Conservation (phyloP, 2,797 vertebrate species). For the Nannoperca obscura region DNA sequence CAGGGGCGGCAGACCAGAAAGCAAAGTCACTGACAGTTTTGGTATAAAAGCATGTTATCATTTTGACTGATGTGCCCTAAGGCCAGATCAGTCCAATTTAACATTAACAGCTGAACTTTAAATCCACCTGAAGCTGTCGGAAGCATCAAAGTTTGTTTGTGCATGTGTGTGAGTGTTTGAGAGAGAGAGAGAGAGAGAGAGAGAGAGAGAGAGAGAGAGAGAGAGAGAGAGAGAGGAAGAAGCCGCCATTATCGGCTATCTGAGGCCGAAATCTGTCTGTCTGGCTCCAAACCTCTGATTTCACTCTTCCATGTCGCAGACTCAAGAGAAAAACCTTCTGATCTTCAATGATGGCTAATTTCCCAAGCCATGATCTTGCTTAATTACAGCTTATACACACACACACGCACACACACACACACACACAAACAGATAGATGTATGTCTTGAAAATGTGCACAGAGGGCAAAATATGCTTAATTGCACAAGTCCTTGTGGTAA, state of each 20-base stretch:
- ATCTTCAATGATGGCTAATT: slow-evolving; percentile 73
- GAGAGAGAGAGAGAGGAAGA: slow-evolving; percentile 48
- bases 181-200: slow-evolving; percentile 38
- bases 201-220: no score
- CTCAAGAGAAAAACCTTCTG: slow-evolving; percentile 61
- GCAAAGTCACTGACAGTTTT: slow-evolving; percentile 2
- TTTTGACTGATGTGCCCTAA: slow-evolving; percentile 27
- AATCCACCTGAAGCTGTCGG: slow-evolving; percentile 44
- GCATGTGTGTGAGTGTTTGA: neutral
- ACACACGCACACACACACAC: slow-evolving; percentile 17
- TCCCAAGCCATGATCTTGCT: slow-evolving; percentile 83
- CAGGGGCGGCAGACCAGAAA: slow-evolving; percentile 11
- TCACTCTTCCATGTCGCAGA: slow-evolving; percentile 67
- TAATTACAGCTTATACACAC: slow-evolving; percentile 85
- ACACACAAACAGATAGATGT: slow-evolving; percentile 33
- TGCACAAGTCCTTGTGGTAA: slow-evolving; percentile 86
- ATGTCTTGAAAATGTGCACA: slow-evolving; percentile 67
- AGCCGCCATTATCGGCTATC: slow-evolving; percentile 60
- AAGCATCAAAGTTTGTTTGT: slow-evolving; percentile 36
- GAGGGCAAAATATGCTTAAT: slow-evolving; percentile 89
- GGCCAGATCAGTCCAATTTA: slow-evolving; percentile 35
- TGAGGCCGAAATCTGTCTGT: slow-evolving; percentile 70
- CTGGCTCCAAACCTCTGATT: slow-evolving; percentile 69
- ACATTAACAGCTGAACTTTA: slow-evolving; percentile 42
- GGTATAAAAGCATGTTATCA: slow-evolving; percentile 20